Conservation (phyloP, 1,140 invertebrate genomes). For the Drosophila kohkoa region DNA sequence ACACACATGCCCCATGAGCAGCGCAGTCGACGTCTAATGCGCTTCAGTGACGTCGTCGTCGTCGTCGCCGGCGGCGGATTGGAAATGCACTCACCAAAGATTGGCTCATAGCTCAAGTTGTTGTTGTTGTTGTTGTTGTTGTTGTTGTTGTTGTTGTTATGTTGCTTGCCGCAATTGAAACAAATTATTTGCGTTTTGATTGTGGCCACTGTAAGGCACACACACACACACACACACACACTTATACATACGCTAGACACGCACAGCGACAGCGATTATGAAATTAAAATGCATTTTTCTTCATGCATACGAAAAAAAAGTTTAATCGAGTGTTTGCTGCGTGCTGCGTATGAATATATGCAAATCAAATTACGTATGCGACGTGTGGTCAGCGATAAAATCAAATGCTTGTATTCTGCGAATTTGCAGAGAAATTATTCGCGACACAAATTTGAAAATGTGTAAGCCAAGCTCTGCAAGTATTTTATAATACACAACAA, state of each 20-base stretch:
- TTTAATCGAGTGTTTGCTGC: constrained; percentile 41
- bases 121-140: constrained; percentile 43
- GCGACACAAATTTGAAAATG: neutral
- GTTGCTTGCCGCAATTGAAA: constrained; percentile 66
- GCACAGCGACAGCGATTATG: constrained; percentile 47
- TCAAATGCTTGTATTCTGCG: constrained; percentile 11
- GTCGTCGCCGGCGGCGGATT: constrained; percentile 39
- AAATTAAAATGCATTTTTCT: constrained; percentile 47
- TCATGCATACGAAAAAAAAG: constrained; percentile 2
- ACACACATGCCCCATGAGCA: constrained; percentile 15
- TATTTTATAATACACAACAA: no score
- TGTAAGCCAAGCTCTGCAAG: neutral
- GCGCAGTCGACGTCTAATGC: constrained; percentile 52
- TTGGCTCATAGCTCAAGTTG: constrained; percentile 40
- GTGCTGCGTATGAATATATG: constrained; percentile 12
- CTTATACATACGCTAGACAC: constrained; percentile 20
- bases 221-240: constrained; percentile 24
- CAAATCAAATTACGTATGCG: constrained; percentile 39
- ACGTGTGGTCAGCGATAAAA: constrained; percentile 21
- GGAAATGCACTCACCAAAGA: constrained; percentile 54
- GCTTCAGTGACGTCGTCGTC: constrained; percentile 69
- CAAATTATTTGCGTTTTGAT: constrained; percentile 75
- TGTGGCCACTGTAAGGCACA: constrained; percentile 32
- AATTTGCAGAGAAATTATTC: constrained; percentile 19
- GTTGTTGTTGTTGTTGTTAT: constrained; percentile 46